Evolutionary conservation across 2,888 invertebrate genomes (phyloP).

Genomic region (Eupithecia insigniata): DNA sequence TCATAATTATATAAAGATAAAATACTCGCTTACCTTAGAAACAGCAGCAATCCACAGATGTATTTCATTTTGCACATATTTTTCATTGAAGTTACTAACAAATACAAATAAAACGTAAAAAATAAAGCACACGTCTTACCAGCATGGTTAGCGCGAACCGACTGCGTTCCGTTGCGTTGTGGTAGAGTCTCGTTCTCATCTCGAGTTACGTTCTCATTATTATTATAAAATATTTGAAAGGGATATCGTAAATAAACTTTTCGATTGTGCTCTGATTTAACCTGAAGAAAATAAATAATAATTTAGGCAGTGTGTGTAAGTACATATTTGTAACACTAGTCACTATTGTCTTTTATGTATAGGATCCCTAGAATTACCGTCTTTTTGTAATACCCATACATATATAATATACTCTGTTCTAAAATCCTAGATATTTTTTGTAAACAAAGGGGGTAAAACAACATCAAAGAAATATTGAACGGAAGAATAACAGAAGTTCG

Average conservation of each 20-base stretch:
- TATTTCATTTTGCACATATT: slow-evolving; percentile 35
- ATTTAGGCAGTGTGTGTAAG: not conserved
- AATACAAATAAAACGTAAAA: not conserved
- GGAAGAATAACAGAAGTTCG: too few relatives aligned
- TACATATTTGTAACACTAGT: not conserved
- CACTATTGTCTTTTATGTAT: not conserved
- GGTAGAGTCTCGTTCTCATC: not conserved
- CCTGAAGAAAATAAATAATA: not conserved
- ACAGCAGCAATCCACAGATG: slow-evolving; percentile 30
- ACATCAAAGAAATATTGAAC: too few relatives aligned
- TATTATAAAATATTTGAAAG: not conserved
- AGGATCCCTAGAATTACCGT: not conserved
- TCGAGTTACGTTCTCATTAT: not conserved
- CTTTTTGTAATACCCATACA: not conserved
- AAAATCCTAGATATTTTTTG: not conserved
- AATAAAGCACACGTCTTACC: not conserved
- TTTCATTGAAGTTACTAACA: slow-evolving; percentile 21
- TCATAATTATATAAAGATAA: not conserved
- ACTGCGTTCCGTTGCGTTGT: not conserved
- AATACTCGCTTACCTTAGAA: slow-evolving; percentile 30
- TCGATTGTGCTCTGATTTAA: not conserved
- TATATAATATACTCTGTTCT: not conserved
- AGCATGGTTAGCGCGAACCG: not conserved
- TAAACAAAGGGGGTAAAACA: not conserved
- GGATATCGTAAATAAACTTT: not conserved